These are phyloP conservation scores for Oryzias sinensis DNA, from an alignment of 2,797 vertebrate genomes.

Conservation along the genomic window DNA sequence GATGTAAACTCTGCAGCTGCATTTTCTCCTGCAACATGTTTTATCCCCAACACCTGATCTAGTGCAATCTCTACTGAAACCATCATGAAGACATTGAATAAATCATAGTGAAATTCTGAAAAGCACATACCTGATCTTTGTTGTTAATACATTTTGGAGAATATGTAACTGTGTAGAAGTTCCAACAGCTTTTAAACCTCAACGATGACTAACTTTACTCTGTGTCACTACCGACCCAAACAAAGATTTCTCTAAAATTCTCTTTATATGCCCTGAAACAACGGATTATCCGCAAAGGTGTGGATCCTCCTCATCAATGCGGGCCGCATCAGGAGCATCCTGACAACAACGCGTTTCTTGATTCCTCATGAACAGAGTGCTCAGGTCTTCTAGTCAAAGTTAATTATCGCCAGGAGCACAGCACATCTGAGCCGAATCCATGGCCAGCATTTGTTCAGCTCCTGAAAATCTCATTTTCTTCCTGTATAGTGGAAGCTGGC, in stretches of 20 bases:
- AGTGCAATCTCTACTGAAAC: constrained; percentile 27
- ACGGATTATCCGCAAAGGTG: constrained; percentile 12
- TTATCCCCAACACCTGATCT: constrained; percentile 44
- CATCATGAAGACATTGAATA: constrained; percentile 26
- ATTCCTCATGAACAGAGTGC: constrained; percentile 14
- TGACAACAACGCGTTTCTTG: constrained; percentile 29
- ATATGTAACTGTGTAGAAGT: too few relatives aligned
- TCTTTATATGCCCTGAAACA: neutral
- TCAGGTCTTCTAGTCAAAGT: constrained; percentile 54
- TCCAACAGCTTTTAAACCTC: too few relatives aligned
- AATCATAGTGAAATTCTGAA: constrained; percentile 37
- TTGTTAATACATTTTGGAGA: too few relatives aligned
- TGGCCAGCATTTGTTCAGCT: constrained; percentile 28
- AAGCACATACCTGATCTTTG: constrained; percentile 22
- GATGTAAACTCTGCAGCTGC: constrained; percentile 15
- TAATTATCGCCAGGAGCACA: constrained; percentile 54
- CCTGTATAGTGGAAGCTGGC: neutral
- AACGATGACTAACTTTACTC: too few relatives aligned
- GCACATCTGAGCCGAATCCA: constrained; percentile 30
- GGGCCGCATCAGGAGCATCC: neutral
- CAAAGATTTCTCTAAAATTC: too few relatives aligned
- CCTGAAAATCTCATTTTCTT: constrained; percentile 28
- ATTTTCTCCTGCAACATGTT: constrained; percentile 19
- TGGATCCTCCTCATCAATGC: neutral
- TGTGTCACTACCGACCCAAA: too few relatives aligned